Percentiles rank a stretch among this genome's conserved stretches.
Conservation (phyloP, 2,113 vertebrate genomes). For the Rutilus rutilus region DNA sequence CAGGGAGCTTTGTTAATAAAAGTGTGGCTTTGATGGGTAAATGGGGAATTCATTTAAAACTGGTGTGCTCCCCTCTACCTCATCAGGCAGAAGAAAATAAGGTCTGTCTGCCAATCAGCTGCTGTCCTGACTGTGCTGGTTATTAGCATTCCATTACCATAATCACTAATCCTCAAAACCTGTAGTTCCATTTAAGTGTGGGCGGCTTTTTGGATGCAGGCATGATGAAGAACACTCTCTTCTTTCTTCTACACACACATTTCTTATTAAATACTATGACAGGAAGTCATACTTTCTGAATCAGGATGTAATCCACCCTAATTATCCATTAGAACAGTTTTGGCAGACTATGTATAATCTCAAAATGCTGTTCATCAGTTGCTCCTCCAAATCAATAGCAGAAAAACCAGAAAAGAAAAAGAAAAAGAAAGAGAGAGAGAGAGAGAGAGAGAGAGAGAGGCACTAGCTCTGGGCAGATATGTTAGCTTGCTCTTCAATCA, state of each 20-base stretch:
- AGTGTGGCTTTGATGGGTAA: constrained; percentile 42
- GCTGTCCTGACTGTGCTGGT: constrained; percentile 12
- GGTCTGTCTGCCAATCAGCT: constrained; percentile 38
- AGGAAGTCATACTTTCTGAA: background rate
- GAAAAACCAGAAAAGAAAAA: background rate
- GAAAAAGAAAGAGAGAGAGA: background rate
- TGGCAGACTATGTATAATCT: background rate
- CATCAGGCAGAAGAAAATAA: constrained; percentile 34
- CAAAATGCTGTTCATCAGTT: constrained; percentile 1
- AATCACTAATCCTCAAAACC: constrained; percentile 41
- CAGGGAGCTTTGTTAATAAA: constrained; percentile 32
- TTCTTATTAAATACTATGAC: constrained; percentile 8
- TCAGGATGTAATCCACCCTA: background rate
- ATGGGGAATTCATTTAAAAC: constrained; percentile 45
- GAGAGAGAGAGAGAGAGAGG: background rate
- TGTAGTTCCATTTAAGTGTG: constrained; percentile 14
- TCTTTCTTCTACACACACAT: background rate
- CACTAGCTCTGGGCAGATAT: background rate
- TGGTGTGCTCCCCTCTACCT: background rate
- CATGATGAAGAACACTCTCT: background rate
- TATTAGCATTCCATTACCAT: constrained; percentile 42
- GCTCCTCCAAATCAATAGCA: background rate
- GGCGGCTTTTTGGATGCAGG: background rate
- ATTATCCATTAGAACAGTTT: background rate
- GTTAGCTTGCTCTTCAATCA: constrained; percentile 13